Evolutionary conservation across 2,888 invertebrate species (phyloP).

Genomic region (Drosophila borealis): DNA sequence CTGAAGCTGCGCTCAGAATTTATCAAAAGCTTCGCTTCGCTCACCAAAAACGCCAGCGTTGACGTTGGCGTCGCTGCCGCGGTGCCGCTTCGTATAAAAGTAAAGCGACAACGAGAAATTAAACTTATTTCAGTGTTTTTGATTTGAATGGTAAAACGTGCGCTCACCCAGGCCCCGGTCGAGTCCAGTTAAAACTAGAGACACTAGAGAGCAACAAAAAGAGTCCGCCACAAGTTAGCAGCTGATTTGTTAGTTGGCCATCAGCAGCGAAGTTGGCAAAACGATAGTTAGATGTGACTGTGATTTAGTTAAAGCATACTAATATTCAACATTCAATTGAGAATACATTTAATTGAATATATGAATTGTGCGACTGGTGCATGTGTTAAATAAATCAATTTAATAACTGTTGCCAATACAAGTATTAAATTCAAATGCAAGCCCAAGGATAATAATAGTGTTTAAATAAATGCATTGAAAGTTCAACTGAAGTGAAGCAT

Average conservation of each 20-base stretch:
- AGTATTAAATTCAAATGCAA: slow-evolving; percentile 36
- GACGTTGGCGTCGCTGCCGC: slow-evolving; percentile 35
- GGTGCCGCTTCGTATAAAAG: slow-evolving; percentile 82
- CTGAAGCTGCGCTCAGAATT: slow-evolving; percentile 72
- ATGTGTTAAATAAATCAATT: slow-evolving; percentile 32
- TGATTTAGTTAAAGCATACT: slow-evolving; percentile 36
- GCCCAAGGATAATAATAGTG: slow-evolving; percentile 49
- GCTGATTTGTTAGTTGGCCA: slow-evolving; percentile 51
- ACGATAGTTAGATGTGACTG: slow-evolving; percentile 39
- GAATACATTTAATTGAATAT: slow-evolving; percentile 13
- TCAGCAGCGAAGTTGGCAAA: slow-evolving; percentile 35
- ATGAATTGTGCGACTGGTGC: slow-evolving; percentile 37
- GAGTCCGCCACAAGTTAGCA: slow-evolving; percentile 40
- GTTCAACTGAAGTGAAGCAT: slow-evolving; percentile 37
- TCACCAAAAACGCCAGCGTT: slow-evolving; percentile 51
- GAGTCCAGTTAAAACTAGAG: slow-evolving; percentile 56
- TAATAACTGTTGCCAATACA: slow-evolving; percentile 35
- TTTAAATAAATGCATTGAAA: slow-evolving; percentile 17
- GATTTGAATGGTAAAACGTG: slow-evolving; percentile 82
- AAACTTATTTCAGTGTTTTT: slow-evolving; percentile 85
- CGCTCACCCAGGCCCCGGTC: slow-evolving; percentile 67
- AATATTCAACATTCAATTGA: slow-evolving; percentile 20
- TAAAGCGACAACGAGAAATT: slow-evolving; percentile 82
- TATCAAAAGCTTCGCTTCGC: slow-evolving; percentile 68
- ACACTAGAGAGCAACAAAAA: slow-evolving; percentile 29